Percentiles rank a stretch among this genome's conserved stretches.
Conservation (phyloP, 1,140 invertebrate species). For the Lordiphosa stackelbergi region DNA sequence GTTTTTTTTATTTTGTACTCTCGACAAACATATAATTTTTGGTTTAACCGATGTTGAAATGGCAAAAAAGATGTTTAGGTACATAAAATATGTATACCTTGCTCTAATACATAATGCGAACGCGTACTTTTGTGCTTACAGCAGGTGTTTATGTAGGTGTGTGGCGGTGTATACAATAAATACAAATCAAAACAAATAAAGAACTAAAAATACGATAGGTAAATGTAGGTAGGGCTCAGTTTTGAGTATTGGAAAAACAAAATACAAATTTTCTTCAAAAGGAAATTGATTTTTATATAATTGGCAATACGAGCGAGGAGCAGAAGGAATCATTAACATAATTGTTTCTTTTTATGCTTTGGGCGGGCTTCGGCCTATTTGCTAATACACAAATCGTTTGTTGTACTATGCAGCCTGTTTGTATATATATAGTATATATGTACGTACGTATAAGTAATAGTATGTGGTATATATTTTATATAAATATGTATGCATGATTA, state of each 20-base stretch:
- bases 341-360: conserved; percentile 39
- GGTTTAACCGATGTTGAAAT: conserved; percentile 66
- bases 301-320: conserved; percentile 76
- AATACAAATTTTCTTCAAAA: conserved; percentile 50
- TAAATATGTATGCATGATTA: conserved; percentile 71
- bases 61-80: conserved; percentile 29
- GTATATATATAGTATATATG: conserved; percentile 28
- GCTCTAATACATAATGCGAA: conserved; percentile 41
- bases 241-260: conserved; percentile 19
- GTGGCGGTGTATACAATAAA: conserved; percentile 27
- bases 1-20: conserved; percentile 50
- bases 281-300: conserved; percentile 48
- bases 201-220: conserved; percentile 37
- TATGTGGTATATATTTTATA: conserved; percentile 57
- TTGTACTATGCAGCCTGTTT: conserved; percentile 61
- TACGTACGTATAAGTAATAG: conserved; percentile 63
- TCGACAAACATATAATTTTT: conserved; percentile 65
- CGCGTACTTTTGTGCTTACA: conserved; percentile 56
- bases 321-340: conserved; percentile 64
- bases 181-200: conserved; percentile 30
- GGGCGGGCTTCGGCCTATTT: conserved; percentile 61
- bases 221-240: conserved; percentile 34
- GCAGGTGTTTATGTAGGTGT: conserved; percentile 41
- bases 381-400: conserved; percentile 69
- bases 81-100: conserved; percentile 26